A percentile compares a stretch with the other conserved stretches of the same genome.
Evolutionary conservation across 2,888 invertebrate species (phyloP).

Genomic region (Drosophila demipolita): DNA sequence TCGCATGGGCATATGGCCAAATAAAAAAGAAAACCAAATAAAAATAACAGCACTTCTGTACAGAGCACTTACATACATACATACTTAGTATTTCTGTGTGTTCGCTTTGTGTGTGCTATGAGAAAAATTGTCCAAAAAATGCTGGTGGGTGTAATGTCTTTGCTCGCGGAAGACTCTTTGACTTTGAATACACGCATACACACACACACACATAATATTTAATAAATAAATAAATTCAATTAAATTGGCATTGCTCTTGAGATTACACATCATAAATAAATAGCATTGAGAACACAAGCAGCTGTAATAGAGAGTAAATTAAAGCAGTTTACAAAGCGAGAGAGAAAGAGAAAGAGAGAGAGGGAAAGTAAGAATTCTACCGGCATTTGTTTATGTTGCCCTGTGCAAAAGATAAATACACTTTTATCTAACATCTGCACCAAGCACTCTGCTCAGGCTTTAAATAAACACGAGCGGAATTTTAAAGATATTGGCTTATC

Average conservation of each 20-base stretch:
- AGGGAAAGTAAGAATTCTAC: constrained; percentile 31
- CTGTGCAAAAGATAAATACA: constrained; percentile 35
- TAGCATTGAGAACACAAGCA: constrained; percentile 8
- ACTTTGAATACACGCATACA: constrained; percentile 29
- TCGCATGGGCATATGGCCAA: constrained; percentile 72
- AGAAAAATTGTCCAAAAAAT: constrained; percentile 46
- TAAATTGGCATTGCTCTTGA: constrained; percentile 23
- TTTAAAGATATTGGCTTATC: constrained; percentile 24
- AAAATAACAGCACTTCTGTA: constrained; percentile 32
- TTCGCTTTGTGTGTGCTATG: constrained; percentile 19
- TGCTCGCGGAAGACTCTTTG: constrained; percentile 60
- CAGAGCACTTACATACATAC: constrained; percentile 1
- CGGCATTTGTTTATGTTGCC: constrained; percentile 58
- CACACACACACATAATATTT: constrained; percentile 26
- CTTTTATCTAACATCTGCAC: constrained; percentile 45
- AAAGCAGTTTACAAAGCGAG: neutral
- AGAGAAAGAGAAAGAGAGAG: neutral
- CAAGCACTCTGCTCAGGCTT: constrained; percentile 26
- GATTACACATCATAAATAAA: constrained; percentile 5
- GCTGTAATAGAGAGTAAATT: constrained; percentile 2
- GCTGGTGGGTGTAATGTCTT: constrained; percentile 61
- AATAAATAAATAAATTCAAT: constrained; percentile 35
- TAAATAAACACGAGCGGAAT: constrained; percentile 51
- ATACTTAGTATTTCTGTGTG: constrained; percentile 2
- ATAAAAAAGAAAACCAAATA: constrained; percentile 52